Percentiles rank a stretch among this genome's conserved stretches.
These are phyloP conservation scores for Ceratosolen fusciceps DNA, from an alignment of 1,140 invertebrate genomes.

Conservation along the genomic window DNA sequence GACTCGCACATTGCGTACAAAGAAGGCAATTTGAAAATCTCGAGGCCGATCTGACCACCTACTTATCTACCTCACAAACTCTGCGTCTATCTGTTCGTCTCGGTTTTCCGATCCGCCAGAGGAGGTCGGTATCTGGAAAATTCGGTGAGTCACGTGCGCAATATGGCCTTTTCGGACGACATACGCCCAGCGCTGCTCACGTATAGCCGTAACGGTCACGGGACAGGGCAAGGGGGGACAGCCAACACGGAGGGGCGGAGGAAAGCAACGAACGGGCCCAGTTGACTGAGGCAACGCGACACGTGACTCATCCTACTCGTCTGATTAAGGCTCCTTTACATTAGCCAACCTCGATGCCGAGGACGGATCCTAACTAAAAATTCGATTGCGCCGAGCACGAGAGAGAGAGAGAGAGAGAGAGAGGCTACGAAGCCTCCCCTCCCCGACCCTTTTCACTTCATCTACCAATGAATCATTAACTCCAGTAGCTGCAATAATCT, in stretches of 20 bases:
- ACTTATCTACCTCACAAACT: background rate
- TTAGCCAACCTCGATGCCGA: background rate
- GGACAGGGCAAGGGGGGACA: background rate
- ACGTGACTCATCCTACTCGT: background rate
- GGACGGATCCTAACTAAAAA: background rate
- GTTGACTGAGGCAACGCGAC: background rate
- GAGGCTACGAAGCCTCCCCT: background rate
- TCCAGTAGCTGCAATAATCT: too few species aligned
- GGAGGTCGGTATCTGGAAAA: conserved; percentile 19
- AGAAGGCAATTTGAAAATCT: background rate
- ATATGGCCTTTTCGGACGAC: conserved; percentile 19
- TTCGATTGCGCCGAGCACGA: background rate
- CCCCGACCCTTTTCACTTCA: background rate
- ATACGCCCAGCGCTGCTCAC: background rate
- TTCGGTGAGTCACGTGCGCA: conserved; percentile 35
- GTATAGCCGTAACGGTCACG: too few species aligned
- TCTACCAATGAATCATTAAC: background rate
- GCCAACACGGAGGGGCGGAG: background rate
- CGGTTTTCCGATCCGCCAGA: background rate
- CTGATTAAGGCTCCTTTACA: conserved; percentile 11
- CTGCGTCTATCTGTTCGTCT: background rate
- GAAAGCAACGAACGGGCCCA: background rate
- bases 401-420: background rate
- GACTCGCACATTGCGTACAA: background rate
- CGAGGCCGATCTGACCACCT: background rate